These are phyloP conservation scores for Caenorhabditis briggsae DNA, from an alignment of 1,140 invertebrate species.

Conservation along the genomic window DNA sequence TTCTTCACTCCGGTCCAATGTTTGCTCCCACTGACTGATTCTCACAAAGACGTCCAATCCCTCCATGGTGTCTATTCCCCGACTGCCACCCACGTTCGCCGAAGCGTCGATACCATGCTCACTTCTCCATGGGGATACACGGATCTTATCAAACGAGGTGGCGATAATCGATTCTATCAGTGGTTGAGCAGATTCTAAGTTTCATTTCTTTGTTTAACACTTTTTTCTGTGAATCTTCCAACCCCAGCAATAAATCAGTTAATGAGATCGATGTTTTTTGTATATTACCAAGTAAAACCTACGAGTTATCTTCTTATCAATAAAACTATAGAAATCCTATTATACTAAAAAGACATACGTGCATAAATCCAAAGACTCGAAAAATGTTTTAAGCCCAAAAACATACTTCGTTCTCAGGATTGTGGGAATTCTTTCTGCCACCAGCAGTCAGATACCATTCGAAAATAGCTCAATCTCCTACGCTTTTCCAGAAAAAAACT, in stretches of 20 bases:
- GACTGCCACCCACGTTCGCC: constrained; percentile 15
- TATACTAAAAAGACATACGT: too few relatives aligned
- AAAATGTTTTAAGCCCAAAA: background rate
- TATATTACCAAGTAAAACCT: too few relatives aligned
- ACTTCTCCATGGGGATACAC: constrained; percentile 43
- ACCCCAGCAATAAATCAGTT: constrained; percentile 29
- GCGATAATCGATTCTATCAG: constrained; percentile 30
- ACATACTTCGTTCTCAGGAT: background rate
- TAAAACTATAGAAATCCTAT: too few relatives aligned
- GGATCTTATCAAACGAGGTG: constrained; percentile 34
- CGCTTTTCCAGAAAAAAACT: constrained; percentile 4
- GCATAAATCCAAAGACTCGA: background rate
- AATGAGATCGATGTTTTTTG: background rate
- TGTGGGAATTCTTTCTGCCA: background rate
- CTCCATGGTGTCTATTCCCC: constrained; percentile 38
- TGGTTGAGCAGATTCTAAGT: constrained; percentile 38
- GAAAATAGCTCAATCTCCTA: constrained; percentile 33
- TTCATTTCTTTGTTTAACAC: background rate
- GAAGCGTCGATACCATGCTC: constrained; percentile 32
- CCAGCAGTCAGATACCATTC: background rate
- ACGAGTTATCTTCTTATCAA: too few relatives aligned
- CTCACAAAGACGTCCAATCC: constrained; percentile 32
- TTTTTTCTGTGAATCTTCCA: background rate
- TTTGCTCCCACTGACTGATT: constrained; percentile 11
- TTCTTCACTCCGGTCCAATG: constrained; percentile 45